phyloP scores from a whole-genome alignment of 2,888 invertebrate genomes.

The Allolobophora icterica region DNA sequence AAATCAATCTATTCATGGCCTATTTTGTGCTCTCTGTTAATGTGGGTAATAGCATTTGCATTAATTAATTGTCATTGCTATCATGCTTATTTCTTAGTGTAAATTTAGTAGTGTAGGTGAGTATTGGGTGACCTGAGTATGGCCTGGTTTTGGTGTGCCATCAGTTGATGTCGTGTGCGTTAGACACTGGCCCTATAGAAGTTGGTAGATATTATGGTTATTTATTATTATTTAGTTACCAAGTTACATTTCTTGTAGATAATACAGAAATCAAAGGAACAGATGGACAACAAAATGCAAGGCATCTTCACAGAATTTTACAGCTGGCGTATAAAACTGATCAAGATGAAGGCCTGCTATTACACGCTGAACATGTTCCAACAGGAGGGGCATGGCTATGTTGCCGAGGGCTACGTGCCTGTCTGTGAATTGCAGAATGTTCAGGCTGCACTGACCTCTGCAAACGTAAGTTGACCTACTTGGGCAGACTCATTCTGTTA shows the following conservation, averaged over 20 bases:
- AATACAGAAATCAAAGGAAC: slow-evolving; percentile 72
- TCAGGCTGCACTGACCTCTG: not conserved
- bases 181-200: too few species aligned
- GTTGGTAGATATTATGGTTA: not conserved
- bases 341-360: slow-evolving; percentile 99
- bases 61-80: not conserved
- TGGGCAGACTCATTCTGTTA: not conserved
- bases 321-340: slow-evolving; percentile 92
- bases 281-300: slow-evolving; percentile 93
- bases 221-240: not conserved
- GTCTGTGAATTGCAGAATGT: not conserved
- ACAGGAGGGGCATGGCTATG: not conserved
- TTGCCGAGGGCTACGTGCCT: not conserved
- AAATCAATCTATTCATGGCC: too few species aligned
- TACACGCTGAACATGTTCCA: slow-evolving; percentile 92
- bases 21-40: not conserved
- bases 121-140: too few species aligned
- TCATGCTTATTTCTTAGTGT: not conserved
- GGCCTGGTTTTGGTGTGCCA: not conserved
- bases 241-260: slow-evolving; percentile 50
- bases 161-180: not conserved
- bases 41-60: not conserved
- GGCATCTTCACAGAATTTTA: slow-evolving; percentile 91
- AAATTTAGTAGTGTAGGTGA: not conserved
- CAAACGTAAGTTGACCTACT: not conserved